phyloP scores from a whole-genome alignment of 2,888 invertebrate species.

The Ochropleura plecta region DNA sequence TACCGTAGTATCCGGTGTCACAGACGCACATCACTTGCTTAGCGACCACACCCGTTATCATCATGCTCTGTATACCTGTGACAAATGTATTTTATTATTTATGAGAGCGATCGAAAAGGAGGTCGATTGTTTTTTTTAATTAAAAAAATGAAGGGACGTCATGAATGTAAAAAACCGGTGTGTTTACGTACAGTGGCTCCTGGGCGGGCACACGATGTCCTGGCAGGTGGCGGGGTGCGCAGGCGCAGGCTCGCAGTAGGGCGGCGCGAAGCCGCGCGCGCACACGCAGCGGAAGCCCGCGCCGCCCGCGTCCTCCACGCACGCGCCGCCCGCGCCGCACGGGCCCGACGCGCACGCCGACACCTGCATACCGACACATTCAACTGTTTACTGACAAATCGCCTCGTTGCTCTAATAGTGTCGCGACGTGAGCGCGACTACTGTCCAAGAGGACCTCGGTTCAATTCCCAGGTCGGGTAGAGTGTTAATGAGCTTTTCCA shows the following conservation, averaged over 20 bases:
- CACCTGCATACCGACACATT: constrained; percentile 71
- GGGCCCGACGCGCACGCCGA: constrained; percentile 92
- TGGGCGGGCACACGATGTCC: constrained; percentile 91
- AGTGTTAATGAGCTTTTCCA: too few species aligned
- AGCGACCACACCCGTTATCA: constrained; percentile 77
- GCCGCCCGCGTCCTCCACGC: constrained; percentile 90
- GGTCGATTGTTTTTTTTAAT: too few species aligned
- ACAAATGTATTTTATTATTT: background rate
- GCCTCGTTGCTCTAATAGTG: too few species aligned
- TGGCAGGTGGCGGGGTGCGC: constrained; percentile 80
- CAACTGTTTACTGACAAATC: too few species aligned
- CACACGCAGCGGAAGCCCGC: constrained; percentile 93
- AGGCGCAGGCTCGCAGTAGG: constrained; percentile 82
- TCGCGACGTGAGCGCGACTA: too few species aligned
- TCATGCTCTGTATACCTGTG: constrained; percentile 74
- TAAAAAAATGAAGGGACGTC: too few species aligned
- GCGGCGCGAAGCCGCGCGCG: constrained; percentile 88
- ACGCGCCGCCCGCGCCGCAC: constrained; percentile 95
- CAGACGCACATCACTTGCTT: constrained; percentile 91
- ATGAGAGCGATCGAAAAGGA: background rate
- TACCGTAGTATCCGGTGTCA: constrained; percentile 92
- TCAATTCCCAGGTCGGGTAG: too few species aligned
- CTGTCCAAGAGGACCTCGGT: too few species aligned
- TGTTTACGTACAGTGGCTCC: constrained; percentile 91
- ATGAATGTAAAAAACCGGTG: too few species aligned